A percentile compares a stretch with the other conserved stretches of the same genome.
Conservation (phyloP, 2,888 invertebrate species). For the Thymelicus sylvestris region DNA sequence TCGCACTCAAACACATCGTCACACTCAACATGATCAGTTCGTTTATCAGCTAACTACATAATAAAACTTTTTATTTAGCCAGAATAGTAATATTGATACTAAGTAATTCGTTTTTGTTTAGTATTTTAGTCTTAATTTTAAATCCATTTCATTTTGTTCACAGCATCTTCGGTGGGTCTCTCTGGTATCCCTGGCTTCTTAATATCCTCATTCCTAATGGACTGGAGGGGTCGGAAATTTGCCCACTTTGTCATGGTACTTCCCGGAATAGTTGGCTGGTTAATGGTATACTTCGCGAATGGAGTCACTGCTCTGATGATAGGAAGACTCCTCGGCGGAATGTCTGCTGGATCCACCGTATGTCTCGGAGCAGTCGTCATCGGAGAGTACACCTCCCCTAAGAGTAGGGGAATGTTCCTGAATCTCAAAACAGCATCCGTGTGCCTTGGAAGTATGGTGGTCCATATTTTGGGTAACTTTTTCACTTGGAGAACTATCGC, state of each 20-base stretch:
- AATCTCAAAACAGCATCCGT: conserved; percentile 61
- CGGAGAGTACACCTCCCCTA: conserved; percentile 65
- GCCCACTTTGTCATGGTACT: conserved; percentile 53
- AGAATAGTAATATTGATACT: no score
- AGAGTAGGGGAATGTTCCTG: conserved; percentile 62
- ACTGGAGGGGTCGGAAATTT: conserved; percentile 53
- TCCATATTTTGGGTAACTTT: conserved; percentile 55
- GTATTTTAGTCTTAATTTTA: no score
- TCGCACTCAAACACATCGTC: no score
- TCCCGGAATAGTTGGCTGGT: conserved; percentile 60
- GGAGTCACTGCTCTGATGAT: conserved; percentile 51
- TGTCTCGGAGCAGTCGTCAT: conserved; percentile 61
- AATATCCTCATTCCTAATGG: conserved; percentile 57
- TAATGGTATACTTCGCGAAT: conserved; percentile 53
- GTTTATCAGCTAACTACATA: no score
- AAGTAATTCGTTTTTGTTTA: no score
- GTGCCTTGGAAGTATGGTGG: conserved; percentile 55
- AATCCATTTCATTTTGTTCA: conserved; percentile 38
- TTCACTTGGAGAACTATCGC: conserved; percentile 58
- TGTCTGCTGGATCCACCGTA: conserved; percentile 54
- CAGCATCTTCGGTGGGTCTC: conserved; percentile 58
- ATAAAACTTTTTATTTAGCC: no score
- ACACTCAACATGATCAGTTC: no score
- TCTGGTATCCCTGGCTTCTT: conserved; percentile 55
- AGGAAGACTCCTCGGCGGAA: conserved; percentile 56